These are phyloP conservation scores for Scaptomyza cyrtandrae DNA, from an alignment of 2,888 invertebrate genomes.

Conservation along the genomic window DNA sequence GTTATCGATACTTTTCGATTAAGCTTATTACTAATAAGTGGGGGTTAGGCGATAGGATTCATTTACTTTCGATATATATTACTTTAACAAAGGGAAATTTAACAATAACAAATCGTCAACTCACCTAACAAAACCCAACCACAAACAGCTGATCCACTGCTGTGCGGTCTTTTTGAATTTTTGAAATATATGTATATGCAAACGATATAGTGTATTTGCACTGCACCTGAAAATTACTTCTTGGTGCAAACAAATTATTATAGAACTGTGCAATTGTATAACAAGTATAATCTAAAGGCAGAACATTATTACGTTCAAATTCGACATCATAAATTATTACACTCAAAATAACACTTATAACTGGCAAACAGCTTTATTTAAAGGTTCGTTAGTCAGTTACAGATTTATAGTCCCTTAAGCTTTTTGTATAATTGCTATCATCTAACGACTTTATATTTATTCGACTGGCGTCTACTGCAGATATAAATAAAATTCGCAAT, in stretches of 20 bases:
- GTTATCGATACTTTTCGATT: constrained; percentile 14
- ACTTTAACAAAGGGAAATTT: background rate
- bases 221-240: too few relatives aligned
- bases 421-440: constrained; percentile 46
- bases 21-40: background rate
- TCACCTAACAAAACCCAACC: background rate
- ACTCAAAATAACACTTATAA: too few relatives aligned
- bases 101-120: background rate
- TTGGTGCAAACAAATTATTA: too few relatives aligned
- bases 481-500: constrained; percentile 50
- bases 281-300: too few relatives aligned
- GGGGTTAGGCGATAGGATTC: background rate
- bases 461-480: constrained; percentile 41
- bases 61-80: background rate
- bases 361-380: too few relatives aligned
- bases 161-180: background rate
- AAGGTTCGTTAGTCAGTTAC: background rate
- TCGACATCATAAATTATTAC: too few relatives aligned
- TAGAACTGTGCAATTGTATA: too few relatives aligned
- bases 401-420: constrained; percentile 21
- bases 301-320: too few relatives aligned
- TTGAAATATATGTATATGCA: background rate
- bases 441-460: constrained; percentile 52
- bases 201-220: background rate
- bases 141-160: background rate